Evolutionary conservation across 2,797 vertebrate genomes (phyloP).

Genomic region (Xenopus petersii): DNA sequence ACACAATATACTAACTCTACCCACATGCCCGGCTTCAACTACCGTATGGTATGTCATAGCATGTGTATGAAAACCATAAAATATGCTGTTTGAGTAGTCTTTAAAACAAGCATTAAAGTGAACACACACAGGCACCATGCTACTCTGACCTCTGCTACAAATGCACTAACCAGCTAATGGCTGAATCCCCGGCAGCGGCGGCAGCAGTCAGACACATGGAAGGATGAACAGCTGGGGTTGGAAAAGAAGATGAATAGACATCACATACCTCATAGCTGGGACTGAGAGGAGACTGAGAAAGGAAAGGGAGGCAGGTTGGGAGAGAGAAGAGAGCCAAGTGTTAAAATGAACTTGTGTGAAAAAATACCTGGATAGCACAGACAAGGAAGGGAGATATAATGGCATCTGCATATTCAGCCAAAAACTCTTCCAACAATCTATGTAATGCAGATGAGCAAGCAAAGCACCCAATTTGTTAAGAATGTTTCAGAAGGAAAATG

Average conservation of each 20-base stretch:
- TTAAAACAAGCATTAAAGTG: too few relatives aligned
- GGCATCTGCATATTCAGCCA: not conserved
- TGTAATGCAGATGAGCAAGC: too few relatives aligned
- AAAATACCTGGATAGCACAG: not conserved
- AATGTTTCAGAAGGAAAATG: too few relatives aligned
- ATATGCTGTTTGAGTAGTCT: too few relatives aligned
- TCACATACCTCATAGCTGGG: conserved; percentile 86
- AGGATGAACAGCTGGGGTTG: conserved; percentile 18
- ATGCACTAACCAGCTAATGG: conserved; percentile 16
- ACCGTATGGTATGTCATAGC: too few relatives aligned
- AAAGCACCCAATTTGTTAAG: too few relatives aligned
- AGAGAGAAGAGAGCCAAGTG: conserved; percentile 50
- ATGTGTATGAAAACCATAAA: too few relatives aligned
- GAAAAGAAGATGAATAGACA: conserved; percentile 29
- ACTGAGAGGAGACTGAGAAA: conserved; percentile 82
- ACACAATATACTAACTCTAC: not conserved
- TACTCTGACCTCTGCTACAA: not conserved
- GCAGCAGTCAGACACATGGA: conserved; percentile 13
- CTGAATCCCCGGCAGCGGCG: not conserved
- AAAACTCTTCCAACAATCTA: not conserved
- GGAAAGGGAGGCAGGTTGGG: conserved; percentile 50
- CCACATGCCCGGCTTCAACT: not conserved
- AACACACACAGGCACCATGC: not conserved
- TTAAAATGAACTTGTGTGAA: conserved; percentile 18
- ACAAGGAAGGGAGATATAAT: not conserved